phyloP scores from a whole-genome alignment of 1,140 invertebrate genomes.

The Nylanderia fulva region DNA sequence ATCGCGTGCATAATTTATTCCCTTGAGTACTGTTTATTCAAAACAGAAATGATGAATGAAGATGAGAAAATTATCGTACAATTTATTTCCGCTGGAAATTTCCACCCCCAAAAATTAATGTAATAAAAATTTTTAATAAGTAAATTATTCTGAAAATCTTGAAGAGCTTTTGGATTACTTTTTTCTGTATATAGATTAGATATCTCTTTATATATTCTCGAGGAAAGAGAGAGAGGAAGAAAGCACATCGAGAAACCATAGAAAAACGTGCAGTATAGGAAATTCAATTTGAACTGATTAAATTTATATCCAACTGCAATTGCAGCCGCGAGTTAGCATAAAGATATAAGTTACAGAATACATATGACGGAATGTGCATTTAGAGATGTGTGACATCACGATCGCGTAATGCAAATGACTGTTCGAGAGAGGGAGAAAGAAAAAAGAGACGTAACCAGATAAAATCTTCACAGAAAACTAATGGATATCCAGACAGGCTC shows the following conservation, averaged over 20 bases:
- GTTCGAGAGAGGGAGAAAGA: not conserved
- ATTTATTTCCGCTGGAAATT: not conserved
- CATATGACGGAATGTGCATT: not conserved
- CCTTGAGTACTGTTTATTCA: not conserved
- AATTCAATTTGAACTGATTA: not conserved
- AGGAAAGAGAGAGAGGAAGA: not conserved
- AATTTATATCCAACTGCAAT: not conserved
- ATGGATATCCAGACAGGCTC: not conserved
- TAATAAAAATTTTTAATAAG: not conserved
- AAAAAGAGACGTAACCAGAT: constrained; percentile 8
- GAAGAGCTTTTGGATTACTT: not conserved
- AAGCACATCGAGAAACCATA: not conserved
- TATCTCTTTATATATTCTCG: not conserved
- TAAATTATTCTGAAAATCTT: not conserved
- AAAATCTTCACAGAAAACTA: constrained; percentile 16
- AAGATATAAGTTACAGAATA: not conserved
- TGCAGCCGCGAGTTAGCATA: not conserved
- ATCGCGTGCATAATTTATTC: not conserved
- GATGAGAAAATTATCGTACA: not conserved
- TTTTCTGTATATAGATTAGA: not conserved
- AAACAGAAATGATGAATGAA: not conserved
- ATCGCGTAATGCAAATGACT: constrained; percentile 43
- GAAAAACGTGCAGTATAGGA: not conserved
- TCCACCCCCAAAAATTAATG: not conserved
- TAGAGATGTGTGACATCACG: constrained; percentile 56